Conservation (phyloP, 2,797 vertebrate species). For the Petrocephalus schoutedeni region DNA sequence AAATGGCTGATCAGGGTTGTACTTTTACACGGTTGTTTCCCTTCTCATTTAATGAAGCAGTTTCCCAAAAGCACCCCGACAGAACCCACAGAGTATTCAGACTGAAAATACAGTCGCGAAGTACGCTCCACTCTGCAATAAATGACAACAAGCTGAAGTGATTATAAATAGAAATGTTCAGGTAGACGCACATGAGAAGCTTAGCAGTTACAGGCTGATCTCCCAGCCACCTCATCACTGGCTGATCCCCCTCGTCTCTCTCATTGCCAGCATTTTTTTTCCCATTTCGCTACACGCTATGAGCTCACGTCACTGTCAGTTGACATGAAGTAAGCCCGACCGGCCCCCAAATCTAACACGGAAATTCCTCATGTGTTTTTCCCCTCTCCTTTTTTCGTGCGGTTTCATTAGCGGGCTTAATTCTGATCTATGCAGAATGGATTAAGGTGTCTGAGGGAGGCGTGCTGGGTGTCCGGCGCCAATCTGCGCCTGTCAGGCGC, state of each 20-base stretch:
- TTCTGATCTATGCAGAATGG: slow-evolving; percentile 61
- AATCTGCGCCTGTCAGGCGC: slow-evolving; percentile 75
- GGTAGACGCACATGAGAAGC: not conserved
- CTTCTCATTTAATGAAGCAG: not conserved
- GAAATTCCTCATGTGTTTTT: not conserved
- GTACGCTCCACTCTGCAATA: not conserved
- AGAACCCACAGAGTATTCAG: not conserved
- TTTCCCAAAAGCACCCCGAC: not conserved
- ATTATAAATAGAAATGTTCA: not conserved
- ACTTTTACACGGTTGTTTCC: no score
- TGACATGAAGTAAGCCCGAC: not conserved
- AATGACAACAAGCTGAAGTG: not conserved
- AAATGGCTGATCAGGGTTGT: not conserved
- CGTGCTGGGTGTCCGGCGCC: slow-evolving; percentile 42
- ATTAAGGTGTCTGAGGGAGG: slow-evolving; percentile 47
- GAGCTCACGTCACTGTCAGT: not conserved
- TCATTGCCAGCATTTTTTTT: not conserved
- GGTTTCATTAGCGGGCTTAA: slow-evolving; percentile 66
- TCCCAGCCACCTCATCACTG: not conserved
- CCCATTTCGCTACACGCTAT: not conserved
- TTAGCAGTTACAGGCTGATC: not conserved
- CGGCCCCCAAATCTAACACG: not conserved
- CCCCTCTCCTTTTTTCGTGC: slow-evolving; percentile 43
- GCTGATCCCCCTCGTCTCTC: not conserved
- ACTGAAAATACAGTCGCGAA: not conserved